Conservation (phyloP, 1,140 invertebrate species). For the Brachionus paranguensis region DNA sequence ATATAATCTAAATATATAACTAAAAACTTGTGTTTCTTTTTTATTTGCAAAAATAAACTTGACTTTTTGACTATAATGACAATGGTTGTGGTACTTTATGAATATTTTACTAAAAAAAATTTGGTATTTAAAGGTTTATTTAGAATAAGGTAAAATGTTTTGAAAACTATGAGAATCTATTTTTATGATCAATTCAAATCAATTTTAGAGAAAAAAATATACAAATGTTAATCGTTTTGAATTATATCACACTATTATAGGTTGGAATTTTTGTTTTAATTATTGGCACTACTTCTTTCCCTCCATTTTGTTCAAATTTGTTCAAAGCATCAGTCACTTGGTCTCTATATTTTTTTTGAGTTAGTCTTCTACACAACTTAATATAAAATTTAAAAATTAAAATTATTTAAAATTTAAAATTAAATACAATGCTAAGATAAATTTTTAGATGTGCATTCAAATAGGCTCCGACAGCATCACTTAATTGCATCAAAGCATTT, state of each 20-base stretch:
- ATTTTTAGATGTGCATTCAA: slow-evolving; percentile 52
- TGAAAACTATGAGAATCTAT: too few relatives aligned
- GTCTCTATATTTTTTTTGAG: slow-evolving; percentile 51
- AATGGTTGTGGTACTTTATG: too few relatives aligned
- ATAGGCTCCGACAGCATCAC: slow-evolving; percentile 48
- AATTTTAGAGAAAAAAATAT: not conserved
- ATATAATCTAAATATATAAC: too few relatives aligned
- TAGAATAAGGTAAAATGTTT: too few relatives aligned
- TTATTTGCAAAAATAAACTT: too few relatives aligned
- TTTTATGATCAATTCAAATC: too few relatives aligned
- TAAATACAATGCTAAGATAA: slow-evolving; percentile 50
- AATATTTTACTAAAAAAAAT: too few relatives aligned
- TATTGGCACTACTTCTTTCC: slow-evolving; percentile 45
- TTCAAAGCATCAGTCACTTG: slow-evolving; percentile 50
- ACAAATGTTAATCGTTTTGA: not conserved
- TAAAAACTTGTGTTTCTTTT: too few relatives aligned
- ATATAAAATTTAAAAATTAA: not conserved
- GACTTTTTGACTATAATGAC: too few relatives aligned
- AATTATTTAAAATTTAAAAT: slow-evolving; percentile 15
- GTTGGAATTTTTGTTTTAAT: slow-evolving; percentile 18
- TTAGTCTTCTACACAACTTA: slow-evolving; percentile 51
- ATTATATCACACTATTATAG: not conserved
- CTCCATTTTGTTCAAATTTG: slow-evolving; percentile 51
- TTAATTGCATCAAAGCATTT: slow-evolving; percentile 48
- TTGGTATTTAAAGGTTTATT: too few relatives aligned